Evolutionary conservation across 2,888 invertebrate species (phyloP), one percentile per base, ranked within the genome.

Genomic region (Venusia cambrica): DNA sequence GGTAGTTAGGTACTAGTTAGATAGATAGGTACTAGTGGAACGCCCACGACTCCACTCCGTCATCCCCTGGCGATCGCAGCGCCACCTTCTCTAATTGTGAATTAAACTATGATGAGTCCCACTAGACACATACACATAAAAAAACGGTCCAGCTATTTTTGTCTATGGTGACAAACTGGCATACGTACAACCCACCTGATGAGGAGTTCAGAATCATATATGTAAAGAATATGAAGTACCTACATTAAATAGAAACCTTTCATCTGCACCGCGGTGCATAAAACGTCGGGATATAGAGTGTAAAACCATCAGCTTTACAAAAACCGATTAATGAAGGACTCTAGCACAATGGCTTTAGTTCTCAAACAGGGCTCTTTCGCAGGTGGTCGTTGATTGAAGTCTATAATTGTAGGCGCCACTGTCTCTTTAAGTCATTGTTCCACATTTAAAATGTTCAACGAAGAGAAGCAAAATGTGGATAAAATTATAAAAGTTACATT

Each of bases 181-280:
- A n/a, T n/a, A n/a, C n/a, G n/a, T n/a, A n/a, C n/a, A n/a, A n/a
- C n/a, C n/a, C n/a, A n/a, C n/a, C n/a, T n/a, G n/a, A n/a, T n/a
- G n/a, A n/a, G n/a, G n/a, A n/a, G n/a, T n/a, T n/a, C n/a, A n/a
- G n/a, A n/a, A n/a, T n/a, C n/a, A n/a, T n/a, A n/a, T n/a, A n/a
- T n/a, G n/a, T n/a, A n/a, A n/a, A n/a, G n/a, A n/a, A n/a, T n/a
- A n/a, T n/a, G n/a, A n/a, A n/a, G n/a, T n/a, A n/a, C n/a, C n/a
- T n/a, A n/a, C n/a, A n/a, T n/a, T n/a, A n/a, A n/a, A 62, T 63
- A 63, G 62, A 67, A 62, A 46, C 64, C 60, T 68, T 68, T 68
- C 53, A 59, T 54, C 56, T 38, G 21, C 37, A 45, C 60, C 60
- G 58, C 38, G 29, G 48, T 53, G 20, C 40, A 38, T 38, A 28